Percentiles rank a stretch among this genome's conserved stretches.
phyloP scores from a whole-genome alignment of 2,888 invertebrate species.

The Trachelus iudaicus region DNA sequence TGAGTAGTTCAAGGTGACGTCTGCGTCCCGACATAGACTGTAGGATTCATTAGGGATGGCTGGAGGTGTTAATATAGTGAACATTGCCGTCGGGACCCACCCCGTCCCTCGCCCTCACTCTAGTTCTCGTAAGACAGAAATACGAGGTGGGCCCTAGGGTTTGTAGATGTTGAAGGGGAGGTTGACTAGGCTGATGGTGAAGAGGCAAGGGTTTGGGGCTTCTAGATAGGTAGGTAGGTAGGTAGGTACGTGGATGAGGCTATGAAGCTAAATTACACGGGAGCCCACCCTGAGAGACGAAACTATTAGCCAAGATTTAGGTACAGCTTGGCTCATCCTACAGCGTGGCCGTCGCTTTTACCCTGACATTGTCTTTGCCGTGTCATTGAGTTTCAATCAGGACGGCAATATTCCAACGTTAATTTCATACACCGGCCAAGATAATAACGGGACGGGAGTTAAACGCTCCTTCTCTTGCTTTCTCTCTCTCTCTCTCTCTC shows the following conservation, averaged over 20 bases:
- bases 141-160: conserved; percentile 23
- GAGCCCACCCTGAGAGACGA: conserved; percentile 33
- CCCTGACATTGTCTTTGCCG: conserved; percentile 20
- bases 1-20: background rate
- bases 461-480: background rate
- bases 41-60: conserved; percentile 61
- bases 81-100: conserved; percentile 50
- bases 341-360: conserved; percentile 23
- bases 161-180: conserved; percentile 18
- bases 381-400: conserved; percentile 30
- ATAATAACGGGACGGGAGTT: background rate
- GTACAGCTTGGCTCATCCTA: conserved; percentile 28
- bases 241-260: conserved; percentile 39
- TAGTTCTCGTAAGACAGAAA: conserved; percentile 39
- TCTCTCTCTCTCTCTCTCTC: background rate
- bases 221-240: conserved; percentile 13
- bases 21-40: conserved; percentile 29
- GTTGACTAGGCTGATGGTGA: conserved; percentile 5
- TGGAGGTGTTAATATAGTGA: conserved; percentile 63
- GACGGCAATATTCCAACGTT: conserved; percentile 17
- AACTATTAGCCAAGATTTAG: conserved; percentile 56
- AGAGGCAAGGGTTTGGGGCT: conserved; percentile 5
- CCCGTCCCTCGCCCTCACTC: conserved; percentile 20
- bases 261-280: conserved; percentile 54
- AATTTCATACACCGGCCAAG: conserved; percentile 16